Base-by-base conservation (phyloP, 2,113 vertebrate genomes). In the Pseudopodoces humilis region DNA sequence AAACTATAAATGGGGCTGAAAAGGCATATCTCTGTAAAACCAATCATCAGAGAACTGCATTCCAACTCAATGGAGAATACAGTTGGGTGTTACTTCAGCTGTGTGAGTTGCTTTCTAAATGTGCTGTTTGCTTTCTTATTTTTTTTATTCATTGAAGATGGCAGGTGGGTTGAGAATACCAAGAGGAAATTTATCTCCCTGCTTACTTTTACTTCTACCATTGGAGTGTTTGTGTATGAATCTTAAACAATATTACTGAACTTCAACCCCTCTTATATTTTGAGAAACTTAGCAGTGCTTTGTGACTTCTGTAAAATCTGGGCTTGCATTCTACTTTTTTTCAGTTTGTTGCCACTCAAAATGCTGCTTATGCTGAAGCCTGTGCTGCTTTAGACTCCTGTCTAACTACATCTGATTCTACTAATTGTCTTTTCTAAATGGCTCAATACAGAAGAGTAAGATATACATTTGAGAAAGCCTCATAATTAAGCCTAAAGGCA, bases 61-160 rank as follows among this genome's bases (percentile, higher is more conserved):
- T 74, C 19, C 20, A 35, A 10, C 67, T 63, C 59, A 62, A 0
- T 0, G 0, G 23, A 39, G 9, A 25, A 15, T 19, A 25, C 27
- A 25, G 11, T 3, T 15, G 44, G 39, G 13, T 58, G 27, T 70
- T 70, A 30, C 5, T 39, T 71, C 4, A 50, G 33, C 35, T 11
- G 5, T 41, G 7, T 16, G 21, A 46, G 43, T 46, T 5, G 0
- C 13, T 13, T 46, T 80, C 39, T 92, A 31, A 83, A 16, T 83
- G 20, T 11, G 5, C 30, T 35, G 11, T 67, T 75, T 39, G 7
- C 14, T 64, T 72, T 69, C 35, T 33, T 14, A 17, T 15, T 60
- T 33, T 13, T 7, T 68, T 17, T 43, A 39, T 46, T n/a, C 21
- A 24, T 31, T 47, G 7, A 30, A 64, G 33, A 17, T 59, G 15